Evolutionary conservation across 2,113 vertebrate species (phyloP), one percentile per base, ranked within the genome.

Genomic region (Perccottus glenii): DNA sequence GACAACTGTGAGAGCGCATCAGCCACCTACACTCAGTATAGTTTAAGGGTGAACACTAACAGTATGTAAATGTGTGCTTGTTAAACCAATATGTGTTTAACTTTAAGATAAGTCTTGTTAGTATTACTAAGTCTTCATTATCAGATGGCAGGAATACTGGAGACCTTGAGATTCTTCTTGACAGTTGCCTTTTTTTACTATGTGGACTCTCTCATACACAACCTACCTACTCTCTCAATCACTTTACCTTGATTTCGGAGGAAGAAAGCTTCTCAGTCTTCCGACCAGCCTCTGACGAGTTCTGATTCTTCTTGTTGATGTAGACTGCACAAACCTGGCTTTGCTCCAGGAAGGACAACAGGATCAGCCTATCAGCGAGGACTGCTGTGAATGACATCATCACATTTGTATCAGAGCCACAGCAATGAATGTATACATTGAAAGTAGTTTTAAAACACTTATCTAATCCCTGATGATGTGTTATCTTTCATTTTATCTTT

Each of bases 291-390:
- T 96, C 91, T 0, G 89, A 80, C 77, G 93, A 94, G 87, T 88
- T 89, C 87, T 89, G 90, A 75, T 90, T 94, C 91, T 93, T 97
- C 75, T 57, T 90, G 92, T 85, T 70, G 90, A 98, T 93, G 78
- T 94, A 93, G 89, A 98, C 90, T 60, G 93, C 93, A 69, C 95
- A 95, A 81, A 98, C 92, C 48, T 96, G 95, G 89, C 90, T 95
- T 83, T 90, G 92, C 87, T 96, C 94, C 90, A 94, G 91, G 91
- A 98, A 95, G 68, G 95, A 93, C 85, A 99, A 89, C 84, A 98
- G 92, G 80, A 99, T 92, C 89, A 98, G 95, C 89, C 73, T 90
- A 46, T 98, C 95, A 16, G 93, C 91, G 76, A 98, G 90, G 88
- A 96, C 82, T 82, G 93, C 98, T 99, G 91, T 33, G 60, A 45